Conservation (phyloP, 1,140 invertebrate species). For the Meloidogyne hapla region DNA sequence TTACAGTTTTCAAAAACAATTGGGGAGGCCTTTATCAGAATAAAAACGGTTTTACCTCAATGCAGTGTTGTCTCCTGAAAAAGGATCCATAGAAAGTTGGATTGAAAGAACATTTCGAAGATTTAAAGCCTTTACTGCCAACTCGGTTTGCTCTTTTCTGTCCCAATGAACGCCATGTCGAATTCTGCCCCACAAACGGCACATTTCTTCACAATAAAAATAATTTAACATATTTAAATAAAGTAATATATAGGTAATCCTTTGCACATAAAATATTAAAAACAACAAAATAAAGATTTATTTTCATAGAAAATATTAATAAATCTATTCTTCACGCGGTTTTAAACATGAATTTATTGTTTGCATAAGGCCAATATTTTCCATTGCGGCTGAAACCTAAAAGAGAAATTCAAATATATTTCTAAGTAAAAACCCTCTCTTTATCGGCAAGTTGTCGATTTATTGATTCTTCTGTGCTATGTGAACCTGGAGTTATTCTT, state of each 20-base stretch:
- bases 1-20: constrained; percentile 9
- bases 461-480: constrained; percentile 82
- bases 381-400: constrained; percentile 82
- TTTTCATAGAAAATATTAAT: constrained; percentile 7
- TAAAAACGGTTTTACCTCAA: constrained; percentile 49
- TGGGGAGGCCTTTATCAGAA: too few relatives aligned
- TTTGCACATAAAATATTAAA: neutral
- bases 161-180: constrained; percentile 57
- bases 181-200: constrained; percentile 55
- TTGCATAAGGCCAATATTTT: constrained; percentile 83
- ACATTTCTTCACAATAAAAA: constrained; percentile 38
- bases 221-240: constrained; percentile 7
- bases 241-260: neutral
- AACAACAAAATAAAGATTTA: constrained; percentile 19
- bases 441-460: constrained; percentile 98
- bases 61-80: constrained; percentile 52
- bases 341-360: constrained; percentile 87
- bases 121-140: constrained; percentile 53
- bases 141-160: constrained; percentile 43
- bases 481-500: constrained; percentile 84
- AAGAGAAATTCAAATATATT: neutral
- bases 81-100: constrained; percentile 58
- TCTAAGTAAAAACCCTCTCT: constrained; percentile 72
- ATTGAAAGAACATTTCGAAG: constrained; percentile 52
- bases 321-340: constrained; percentile 30